Conservation (phyloP, 2,113 vertebrate species). For the Orthochromis indermauri region DNA sequence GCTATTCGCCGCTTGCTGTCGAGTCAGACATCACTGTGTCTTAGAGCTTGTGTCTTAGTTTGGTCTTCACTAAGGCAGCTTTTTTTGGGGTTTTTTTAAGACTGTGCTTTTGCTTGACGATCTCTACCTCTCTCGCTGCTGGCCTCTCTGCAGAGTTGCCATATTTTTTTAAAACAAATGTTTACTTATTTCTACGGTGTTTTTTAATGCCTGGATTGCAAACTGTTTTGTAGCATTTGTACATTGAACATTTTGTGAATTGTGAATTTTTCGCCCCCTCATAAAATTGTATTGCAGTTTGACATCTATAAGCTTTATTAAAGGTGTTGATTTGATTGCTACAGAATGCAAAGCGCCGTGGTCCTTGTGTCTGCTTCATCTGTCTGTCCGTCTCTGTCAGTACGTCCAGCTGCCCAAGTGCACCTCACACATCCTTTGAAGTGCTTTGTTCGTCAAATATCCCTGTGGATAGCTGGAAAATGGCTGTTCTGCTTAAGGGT, state of each 20-base stretch:
- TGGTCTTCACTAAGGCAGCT: slow-evolving; percentile 43
- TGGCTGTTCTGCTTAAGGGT: not conserved
- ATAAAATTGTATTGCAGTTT: slow-evolving; percentile 92
- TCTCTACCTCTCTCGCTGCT: slow-evolving; percentile 64
- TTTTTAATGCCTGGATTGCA: slow-evolving; percentile 65
- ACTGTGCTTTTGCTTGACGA: slow-evolving; percentile 62
- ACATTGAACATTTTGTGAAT: slow-evolving; percentile 75
- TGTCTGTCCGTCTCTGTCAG: slow-evolving; percentile 58
- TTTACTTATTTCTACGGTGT: slow-evolving; percentile 51
- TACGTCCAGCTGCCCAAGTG: slow-evolving; percentile 63
- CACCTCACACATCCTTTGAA: slow-evolving; percentile 74
- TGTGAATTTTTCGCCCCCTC: slow-evolving; percentile 75
- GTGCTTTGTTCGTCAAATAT: slow-evolving; percentile 89
- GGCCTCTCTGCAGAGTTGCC: slow-evolving; percentile 72
- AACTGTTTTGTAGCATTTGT: slow-evolving; percentile 77
- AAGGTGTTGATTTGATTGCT: slow-evolving; percentile 91
- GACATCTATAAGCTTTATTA: slow-evolving; percentile 92
- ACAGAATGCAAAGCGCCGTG: slow-evolving; percentile 83
- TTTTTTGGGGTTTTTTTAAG: not conserved
- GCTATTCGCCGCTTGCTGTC: not conserved
- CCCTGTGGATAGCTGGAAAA: slow-evolving; percentile 62
- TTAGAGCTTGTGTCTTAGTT: slow-evolving; percentile 25
- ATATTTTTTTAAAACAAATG: slow-evolving; percentile 63
- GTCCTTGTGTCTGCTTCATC: slow-evolving; percentile 98
- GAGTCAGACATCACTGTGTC: slow-evolving; percentile 6